Percentiles rank a stretch among this genome's conserved stretches.
Evolutionary conservation across 2,113 vertebrate genomes (phyloP).

Genomic region (Nymphicus hollandicus): DNA sequence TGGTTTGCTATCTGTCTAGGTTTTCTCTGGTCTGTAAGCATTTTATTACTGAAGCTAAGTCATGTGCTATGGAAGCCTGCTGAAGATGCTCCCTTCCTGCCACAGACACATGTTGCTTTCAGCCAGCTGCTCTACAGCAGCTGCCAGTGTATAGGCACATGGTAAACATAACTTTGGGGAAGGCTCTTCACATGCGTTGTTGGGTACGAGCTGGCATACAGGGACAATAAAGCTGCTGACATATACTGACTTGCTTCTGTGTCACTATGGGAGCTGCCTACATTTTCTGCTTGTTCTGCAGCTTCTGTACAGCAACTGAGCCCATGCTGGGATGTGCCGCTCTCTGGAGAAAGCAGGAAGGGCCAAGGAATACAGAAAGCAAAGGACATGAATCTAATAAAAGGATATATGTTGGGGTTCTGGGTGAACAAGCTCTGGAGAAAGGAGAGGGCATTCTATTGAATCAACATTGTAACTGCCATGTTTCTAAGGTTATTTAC

Average conservation of each 20-base stretch:
- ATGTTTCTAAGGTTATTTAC: neutral
- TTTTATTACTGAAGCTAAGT: neutral
- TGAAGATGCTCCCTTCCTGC: neutral
- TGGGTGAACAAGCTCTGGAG: neutral
- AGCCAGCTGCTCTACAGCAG: neutral
- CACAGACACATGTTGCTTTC: neutral
- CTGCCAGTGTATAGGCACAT: neutral
- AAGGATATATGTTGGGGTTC: neutral
- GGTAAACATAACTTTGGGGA: neutral
- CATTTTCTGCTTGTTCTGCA: neutral
- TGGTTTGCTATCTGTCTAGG: neutral
- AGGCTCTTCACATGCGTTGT: fast-evolving
- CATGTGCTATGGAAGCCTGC: neutral
- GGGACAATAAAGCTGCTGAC: neutral
- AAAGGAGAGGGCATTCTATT: neutral
- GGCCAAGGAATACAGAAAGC: neutral
- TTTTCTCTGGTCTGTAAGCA: neutral
- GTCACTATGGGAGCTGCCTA: neutral
- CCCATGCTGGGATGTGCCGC: neutral
- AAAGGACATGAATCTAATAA: neutral
- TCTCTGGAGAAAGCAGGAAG: neutral
- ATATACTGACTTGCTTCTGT: neutral
- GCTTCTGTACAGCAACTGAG: neutral
- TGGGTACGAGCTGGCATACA: neutral
- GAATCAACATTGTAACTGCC: neutral